Conservation (phyloP, 2,888 invertebrate genomes). For the Pristionchus exspectatus region DNA sequence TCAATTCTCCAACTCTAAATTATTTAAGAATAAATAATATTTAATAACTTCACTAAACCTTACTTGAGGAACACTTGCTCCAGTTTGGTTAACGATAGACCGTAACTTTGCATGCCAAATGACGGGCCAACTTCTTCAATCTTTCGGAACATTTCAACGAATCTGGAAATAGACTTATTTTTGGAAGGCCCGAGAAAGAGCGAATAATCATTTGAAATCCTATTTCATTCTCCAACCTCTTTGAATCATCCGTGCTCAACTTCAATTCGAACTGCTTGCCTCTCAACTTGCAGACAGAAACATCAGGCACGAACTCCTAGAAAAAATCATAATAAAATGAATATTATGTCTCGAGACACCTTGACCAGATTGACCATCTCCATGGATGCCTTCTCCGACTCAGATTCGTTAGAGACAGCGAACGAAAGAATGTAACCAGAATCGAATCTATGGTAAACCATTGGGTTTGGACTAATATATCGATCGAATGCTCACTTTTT, state of each 20-base stretch:
- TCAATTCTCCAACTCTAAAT: slow-evolving; percentile 34
- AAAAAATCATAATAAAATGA: background rate
- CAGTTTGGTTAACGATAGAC: slow-evolving; percentile 71
- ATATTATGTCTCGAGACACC: background rate
- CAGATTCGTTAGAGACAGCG: slow-evolving; percentile 54
- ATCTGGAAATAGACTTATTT: slow-evolving; percentile 55
- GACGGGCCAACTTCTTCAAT: slow-evolving; percentile 65
- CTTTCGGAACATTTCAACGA: slow-evolving; percentile 67
- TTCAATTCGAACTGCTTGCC: slow-evolving; percentile 65
- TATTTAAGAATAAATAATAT: background rate
- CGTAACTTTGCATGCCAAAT: slow-evolving; percentile 66
- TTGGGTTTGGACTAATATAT: no score
- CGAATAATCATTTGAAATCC: no score
- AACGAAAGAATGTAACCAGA: slow-evolving; percentile 73
- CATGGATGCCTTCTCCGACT: background rate
- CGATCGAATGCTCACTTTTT: background rate
- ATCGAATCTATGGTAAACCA: slow-evolving; percentile 63
- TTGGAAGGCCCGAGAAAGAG: background rate
- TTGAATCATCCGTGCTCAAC: slow-evolving; percentile 57
- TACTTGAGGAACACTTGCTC: slow-evolving; percentile 75
- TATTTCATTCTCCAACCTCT: background rate
- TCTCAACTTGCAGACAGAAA: slow-evolving; percentile 44
- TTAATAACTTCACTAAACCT: background rate
- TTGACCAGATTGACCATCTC: slow-evolving; percentile 11
- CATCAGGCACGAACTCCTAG: slow-evolving; percentile 8